Evolutionary conservation across 1,140 invertebrate species (phyloP), one percentile per base, ranked within the genome.

Genomic region (Cherax destructor): DNA sequence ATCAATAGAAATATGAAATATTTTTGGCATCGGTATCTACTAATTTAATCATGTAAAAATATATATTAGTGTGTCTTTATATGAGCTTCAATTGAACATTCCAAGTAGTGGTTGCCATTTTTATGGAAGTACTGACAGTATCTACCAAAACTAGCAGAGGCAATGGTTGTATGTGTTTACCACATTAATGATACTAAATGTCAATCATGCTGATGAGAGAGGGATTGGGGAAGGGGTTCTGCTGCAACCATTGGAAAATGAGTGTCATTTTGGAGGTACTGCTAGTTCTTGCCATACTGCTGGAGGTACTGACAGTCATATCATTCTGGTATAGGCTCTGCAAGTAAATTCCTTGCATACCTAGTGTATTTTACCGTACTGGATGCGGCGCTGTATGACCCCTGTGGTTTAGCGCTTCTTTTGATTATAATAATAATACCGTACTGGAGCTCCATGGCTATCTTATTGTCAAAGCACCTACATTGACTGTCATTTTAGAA

Each of bases 1-100:
- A 30, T 74, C n/a, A 74, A 74, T 74, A 21, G 24, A 74, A 30
- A 74, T 74, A 74, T n/a, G 30, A 74, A 74, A 74, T 30, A 74
- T 21, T 74, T 74, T 30, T 74, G 13, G 21, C 69, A 9, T 74
- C 18, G 6, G 18, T 30, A 74, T 30, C 69, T 74, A 30, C 18
- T 74, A 24, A 4, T 74, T 74, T 74, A 9, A 30, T 30, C 13
- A 74, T 24, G 69, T 24, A 74, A 74, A 74, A 74, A 74, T 41
- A 41, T 74, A 74, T 74, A 13, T 24, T 30, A 21, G 16, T 74
- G 65, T 69, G 69, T 74, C 69, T 74, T 74, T 11, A 74, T 74
- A 10, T 74, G 69, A 74, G 24, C 69, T 74, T 24, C 24, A 74
- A 30, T 30, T 74, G 69, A 74, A 74, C 69, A 74, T 74, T 74